Percentiles rank a stretch among this genome's conserved stretches.
phyloP scores from a whole-genome alignment of 2,113 vertebrate species.

The Pelvicachromis taeniatus region DNA sequence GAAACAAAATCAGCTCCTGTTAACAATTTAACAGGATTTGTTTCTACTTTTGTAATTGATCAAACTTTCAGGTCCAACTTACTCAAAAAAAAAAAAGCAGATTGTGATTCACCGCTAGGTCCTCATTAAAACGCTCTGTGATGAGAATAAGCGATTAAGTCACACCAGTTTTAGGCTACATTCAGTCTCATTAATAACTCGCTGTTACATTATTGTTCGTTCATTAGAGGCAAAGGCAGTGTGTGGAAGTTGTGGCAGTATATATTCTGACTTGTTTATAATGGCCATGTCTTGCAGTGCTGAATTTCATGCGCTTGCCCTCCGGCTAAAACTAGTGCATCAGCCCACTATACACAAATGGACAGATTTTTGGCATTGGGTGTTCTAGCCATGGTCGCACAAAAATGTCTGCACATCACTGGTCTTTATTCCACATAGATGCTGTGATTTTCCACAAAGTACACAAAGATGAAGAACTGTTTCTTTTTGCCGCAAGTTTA shows the following conservation, averaged over 20 bases:
- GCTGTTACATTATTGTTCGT: neutral
- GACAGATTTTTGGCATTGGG: neutral
- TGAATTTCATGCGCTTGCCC: neutral
- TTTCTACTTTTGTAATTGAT: neutral
- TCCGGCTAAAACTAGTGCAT: neutral
- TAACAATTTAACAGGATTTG: neutral
- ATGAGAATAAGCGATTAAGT: neutral
- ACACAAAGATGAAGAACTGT: neutral
- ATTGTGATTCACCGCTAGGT: neutral
- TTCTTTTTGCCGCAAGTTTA: neutral
- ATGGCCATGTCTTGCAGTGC: neutral
- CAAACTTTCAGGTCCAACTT: neutral
- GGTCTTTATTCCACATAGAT: neutral
- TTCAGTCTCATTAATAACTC: neutral
- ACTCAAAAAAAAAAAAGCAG: neutral
- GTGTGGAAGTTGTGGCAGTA: neutral
- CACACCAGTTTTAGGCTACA: neutral
- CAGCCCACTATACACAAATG: neutral
- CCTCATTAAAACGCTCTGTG: neutral
- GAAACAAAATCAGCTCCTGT: neutral
- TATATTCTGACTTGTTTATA: neutral
- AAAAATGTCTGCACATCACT: neutral
- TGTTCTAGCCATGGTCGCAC: neutral
- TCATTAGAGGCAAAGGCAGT: neutral
- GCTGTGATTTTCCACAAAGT: neutral